Evolutionary conservation across 2,797 vertebrate genomes (phyloP).

Genomic region (Rhodeus uyekii): DNA sequence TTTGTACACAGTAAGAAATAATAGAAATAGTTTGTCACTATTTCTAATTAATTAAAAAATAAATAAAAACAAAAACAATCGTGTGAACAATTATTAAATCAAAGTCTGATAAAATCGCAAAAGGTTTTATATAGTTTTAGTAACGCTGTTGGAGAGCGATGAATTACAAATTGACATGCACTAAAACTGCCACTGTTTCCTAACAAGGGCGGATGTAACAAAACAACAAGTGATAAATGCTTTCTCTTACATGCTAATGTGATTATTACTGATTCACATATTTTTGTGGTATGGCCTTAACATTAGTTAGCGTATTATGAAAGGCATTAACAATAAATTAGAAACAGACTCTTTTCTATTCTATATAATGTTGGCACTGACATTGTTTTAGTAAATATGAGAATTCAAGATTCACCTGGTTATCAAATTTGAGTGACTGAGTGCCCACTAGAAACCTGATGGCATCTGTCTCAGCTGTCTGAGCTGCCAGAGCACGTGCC

Average conservation of each 20-base stretch:
- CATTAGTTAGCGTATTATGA: neutral
- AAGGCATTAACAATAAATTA: neutral
- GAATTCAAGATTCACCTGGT: constrained; percentile 84
- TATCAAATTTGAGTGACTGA: constrained; percentile 96
- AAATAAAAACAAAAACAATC: neutral
- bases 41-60: neutral
- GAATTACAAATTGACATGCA: neutral
- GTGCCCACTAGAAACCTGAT: constrained; percentile 97
- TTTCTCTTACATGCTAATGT: neutral
- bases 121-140: neutral
- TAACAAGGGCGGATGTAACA: neutral
- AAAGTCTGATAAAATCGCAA: neutral
- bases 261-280: neutral
- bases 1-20: neutral
- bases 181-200: neutral
- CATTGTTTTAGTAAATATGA: constrained; percentile 21
- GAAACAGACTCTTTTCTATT: no score
- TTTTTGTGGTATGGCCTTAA: neutral
- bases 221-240: neutral
- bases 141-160: neutral
- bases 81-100: neutral
- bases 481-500: constrained; percentile 92
- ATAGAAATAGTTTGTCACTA: neutral
- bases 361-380: no score
- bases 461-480: constrained; percentile 94